Evolutionary conservation across 2,113 vertebrate genomes (phyloP).

Genomic region (Caranx ignobilis): DNA sequence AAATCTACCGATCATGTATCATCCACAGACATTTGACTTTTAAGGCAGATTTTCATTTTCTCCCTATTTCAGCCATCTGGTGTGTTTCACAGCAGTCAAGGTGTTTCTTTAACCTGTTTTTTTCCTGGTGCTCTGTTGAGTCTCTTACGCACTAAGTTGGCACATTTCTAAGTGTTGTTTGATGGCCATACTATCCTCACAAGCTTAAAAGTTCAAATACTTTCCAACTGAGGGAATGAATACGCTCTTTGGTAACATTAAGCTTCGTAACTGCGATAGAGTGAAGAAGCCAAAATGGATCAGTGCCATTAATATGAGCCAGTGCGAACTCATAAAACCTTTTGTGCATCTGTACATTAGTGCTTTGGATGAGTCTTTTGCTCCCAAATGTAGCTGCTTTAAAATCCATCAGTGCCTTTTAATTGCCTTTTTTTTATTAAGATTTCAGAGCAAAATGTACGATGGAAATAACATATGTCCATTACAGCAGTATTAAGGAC

Average conservation of each 20-base stretch:
- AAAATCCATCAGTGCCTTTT: neutral
- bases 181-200: neutral
- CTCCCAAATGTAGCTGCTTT: neutral
- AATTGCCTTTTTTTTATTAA: neutral
- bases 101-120: neutral
- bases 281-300: neutral
- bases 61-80: neutral
- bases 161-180: slow-evolving; percentile 5
- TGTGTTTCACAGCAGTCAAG: neutral
- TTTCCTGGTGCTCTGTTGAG: neutral
- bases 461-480: no score
- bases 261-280: neutral
- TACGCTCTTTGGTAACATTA: neutral
- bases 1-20: neutral
- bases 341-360: neutral
- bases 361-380: neutral
- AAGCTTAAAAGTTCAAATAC: neutral
- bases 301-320: neutral
- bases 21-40: slow-evolving; percentile 9
- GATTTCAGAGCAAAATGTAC: no score
- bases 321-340: neutral
- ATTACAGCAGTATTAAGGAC: no score
- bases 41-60: neutral
- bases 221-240: slow-evolving; percentile 1
- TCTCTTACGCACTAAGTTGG: slow-evolving; percentile 1